Conservation (phyloP, 2,888 invertebrate species). For the Scaeva pyrastri region DNA sequence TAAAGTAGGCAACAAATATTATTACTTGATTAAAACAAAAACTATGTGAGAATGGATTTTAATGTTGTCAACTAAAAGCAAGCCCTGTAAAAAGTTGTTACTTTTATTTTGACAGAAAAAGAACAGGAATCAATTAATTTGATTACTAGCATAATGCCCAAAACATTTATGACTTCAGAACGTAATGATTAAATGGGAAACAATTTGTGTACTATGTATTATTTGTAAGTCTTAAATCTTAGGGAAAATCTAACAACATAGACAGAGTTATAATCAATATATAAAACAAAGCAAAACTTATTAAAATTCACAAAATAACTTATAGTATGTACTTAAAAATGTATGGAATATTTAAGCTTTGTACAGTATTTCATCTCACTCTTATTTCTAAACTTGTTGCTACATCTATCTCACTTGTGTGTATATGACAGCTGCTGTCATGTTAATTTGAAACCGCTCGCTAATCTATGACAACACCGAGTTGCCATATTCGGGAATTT, state of each 20-base stretch:
- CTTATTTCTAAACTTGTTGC: constrained; percentile 64
- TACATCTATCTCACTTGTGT: constrained; percentile 62
- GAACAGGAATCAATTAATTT: not conserved
- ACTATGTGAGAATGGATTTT: too few species aligned
- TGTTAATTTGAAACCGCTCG: constrained; percentile 26
- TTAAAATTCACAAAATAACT: not conserved
- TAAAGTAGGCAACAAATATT: too few species aligned
- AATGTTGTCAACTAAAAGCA: too few species aligned
- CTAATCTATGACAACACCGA: constrained; percentile 29
- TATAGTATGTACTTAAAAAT: constrained; percentile 2
- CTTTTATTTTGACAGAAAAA: too few species aligned
- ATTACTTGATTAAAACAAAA: too few species aligned
- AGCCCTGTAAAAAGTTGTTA: too few species aligned
- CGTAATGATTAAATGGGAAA: constrained; percentile 1
- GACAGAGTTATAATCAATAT: not conserved
- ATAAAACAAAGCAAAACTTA: not conserved
- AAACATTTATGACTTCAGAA: not conserved
- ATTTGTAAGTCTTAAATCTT: constrained; percentile 1
- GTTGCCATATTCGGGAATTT: constrained; percentile 42
- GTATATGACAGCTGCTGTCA: constrained; percentile 58
- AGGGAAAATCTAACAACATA: constrained; percentile 4
- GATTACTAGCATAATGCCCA: not conserved
- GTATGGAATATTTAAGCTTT: constrained; percentile 41
- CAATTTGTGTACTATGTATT: not conserved
- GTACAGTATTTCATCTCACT: constrained; percentile 55